Evolutionary conservation across 2,797 vertebrate species (phyloP).

Genomic region (Oreochromis grahami): DNA sequence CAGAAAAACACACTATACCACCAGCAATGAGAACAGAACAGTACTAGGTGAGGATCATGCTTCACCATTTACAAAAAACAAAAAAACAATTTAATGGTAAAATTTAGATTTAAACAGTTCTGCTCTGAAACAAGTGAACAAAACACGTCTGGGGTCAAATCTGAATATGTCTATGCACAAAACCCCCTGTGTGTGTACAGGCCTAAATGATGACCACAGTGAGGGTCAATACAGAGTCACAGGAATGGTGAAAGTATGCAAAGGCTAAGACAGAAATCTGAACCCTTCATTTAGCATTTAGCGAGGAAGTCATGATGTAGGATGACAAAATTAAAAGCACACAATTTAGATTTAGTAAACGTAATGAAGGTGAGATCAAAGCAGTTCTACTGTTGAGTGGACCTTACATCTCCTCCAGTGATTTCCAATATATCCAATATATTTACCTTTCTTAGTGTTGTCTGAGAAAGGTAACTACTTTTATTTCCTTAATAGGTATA

Average conservation of each 20-base stretch:
- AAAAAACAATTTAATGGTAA: not conserved
- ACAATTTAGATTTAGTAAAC: not conserved
- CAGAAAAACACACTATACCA: not conserved
- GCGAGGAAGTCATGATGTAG: not conserved
- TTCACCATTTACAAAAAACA: not conserved
- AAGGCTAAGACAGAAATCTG: not conserved
- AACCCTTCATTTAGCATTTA: not conserved
- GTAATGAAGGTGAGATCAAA: not conserved
- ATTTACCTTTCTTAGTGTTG: not conserved
- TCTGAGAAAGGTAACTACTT: not conserved
- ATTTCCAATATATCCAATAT: not conserved
- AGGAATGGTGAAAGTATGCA: not conserved
- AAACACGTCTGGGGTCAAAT: not conserved
- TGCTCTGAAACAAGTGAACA: not conserved
- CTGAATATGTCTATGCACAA: not conserved
- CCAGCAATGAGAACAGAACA: not conserved
- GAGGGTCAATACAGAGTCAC: not conserved
- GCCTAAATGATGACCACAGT: not conserved
- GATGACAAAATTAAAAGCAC: not conserved
- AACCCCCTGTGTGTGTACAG: not conserved
- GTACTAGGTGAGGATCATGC: not conserved
- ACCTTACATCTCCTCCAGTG: not conserved
- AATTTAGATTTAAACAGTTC: not conserved
- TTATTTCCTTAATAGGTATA: not conserved
- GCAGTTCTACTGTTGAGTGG: not conserved